Evolutionary conservation across 2,888 invertebrate genomes (phyloP).

Genomic region (Callyntrura guangdongensis): DNA sequence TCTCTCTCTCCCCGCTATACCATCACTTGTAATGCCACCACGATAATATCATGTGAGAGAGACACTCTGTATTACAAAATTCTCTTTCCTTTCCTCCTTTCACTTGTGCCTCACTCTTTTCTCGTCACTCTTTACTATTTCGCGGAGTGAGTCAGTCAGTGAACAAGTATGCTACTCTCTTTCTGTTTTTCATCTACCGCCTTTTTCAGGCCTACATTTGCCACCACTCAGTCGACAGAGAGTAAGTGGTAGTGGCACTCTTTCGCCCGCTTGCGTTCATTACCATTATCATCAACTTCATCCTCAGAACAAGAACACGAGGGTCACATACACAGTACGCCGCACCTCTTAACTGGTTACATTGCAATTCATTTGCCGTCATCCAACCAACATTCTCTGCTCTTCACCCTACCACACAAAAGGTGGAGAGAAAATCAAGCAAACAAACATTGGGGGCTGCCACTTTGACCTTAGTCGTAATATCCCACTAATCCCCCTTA

Average conservation of each 20-base stretch:
- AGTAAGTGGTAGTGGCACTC: slow-evolving; percentile 71
- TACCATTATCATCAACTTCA: slow-evolving; percentile 37
- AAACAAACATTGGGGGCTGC: background rate
- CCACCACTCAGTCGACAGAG: slow-evolving; percentile 69
- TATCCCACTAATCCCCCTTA: background rate
- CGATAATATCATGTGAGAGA: slow-evolving; percentile 40
- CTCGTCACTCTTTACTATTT: slow-evolving; percentile 40
- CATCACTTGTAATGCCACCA: background rate
- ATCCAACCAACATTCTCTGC: background rate
- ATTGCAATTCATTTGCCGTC: background rate
- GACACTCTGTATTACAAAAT: slow-evolving; percentile 1
- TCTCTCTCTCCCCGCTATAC: slow-evolving; percentile 11
- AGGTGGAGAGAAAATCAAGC: background rate
- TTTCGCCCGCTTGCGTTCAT: slow-evolving; percentile 46
- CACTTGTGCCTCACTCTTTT: background rate
- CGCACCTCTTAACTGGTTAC: background rate
- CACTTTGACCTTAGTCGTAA: background rate
- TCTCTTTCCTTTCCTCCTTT: slow-evolving; percentile 13
- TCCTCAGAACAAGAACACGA: slow-evolving; percentile 10
- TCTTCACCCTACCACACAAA: background rate
- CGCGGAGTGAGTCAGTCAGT: slow-evolving; percentile 33
- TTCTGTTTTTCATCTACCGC: slow-evolving; percentile 65
- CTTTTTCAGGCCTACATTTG: slow-evolving; percentile 69
- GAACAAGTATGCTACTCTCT: slow-evolving; percentile 36
- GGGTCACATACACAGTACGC: background rate